Evolutionary conservation across 2,888 invertebrate species (phyloP), one percentile per base, ranked within the genome.

Genomic region (Meghimatium bilineatum): DNA sequence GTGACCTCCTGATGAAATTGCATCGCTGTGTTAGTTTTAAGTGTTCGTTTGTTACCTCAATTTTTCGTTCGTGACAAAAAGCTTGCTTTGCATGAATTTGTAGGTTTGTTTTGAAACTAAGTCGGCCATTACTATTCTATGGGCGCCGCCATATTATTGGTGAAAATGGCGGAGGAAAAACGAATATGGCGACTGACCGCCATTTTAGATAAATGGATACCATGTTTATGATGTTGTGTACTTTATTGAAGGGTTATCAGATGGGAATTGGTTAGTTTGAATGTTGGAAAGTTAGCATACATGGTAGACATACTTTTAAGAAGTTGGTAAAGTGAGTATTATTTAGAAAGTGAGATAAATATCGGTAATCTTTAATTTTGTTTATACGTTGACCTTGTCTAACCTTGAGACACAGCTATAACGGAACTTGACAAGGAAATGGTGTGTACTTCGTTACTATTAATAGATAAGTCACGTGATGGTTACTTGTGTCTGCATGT

Each of bases 101-200:
- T 32, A 66, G 52, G 90, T 91, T 91, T 93, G 92, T 92, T 93
- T 92, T 92, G 92, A 90, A 91, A 90, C 87, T 85, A 74, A 86
- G 94, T 94, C 95, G 94, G 95, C 95, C 95, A 95, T 95, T 93
- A 94, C 93, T 89, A 89, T 87, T 88, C 87, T 93, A 94, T 94
- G 95, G 95, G 95, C 94, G 95, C 95, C 95, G 95, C 95, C 95
- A 95, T 95, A 94, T 95, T 95, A 89, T 90, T 88, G 56, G 44
- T 89, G 95, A 95, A 87, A 95, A 95, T 95, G 95, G 95, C 94
- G 94, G 94, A 93, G 92, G 56, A 80, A 74, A 76, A 84, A 67
- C 63, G 84, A 85, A 90, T 90, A 94, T 95, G 94, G 94, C 94
- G 94, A 94, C 92, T 86, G 90, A 91, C 89, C 90, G 94, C 94